Evolutionary conservation across 2,113 vertebrate genomes (phyloP).

Genomic region (Ptyas mucosa): DNA sequence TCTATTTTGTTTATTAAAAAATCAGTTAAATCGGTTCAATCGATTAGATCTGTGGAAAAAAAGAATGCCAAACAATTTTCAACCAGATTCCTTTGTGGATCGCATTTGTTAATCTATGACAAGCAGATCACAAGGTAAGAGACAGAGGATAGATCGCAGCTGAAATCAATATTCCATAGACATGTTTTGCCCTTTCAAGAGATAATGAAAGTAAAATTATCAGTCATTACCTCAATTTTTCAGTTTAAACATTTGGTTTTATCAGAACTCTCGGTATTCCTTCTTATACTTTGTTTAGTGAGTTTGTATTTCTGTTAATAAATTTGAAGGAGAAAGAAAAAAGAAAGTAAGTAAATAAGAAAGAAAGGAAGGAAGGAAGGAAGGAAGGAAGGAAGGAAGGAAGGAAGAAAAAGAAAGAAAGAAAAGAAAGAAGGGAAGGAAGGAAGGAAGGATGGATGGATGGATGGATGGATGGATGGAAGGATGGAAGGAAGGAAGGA

Average conservation of each 20-base stretch:
- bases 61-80: not conserved
- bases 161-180: not conserved
- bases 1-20: not conserved
- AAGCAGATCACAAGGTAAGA: no score
- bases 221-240: not conserved
- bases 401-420: no score
- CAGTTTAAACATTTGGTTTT: not conserved
- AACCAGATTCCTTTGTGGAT: not conserved
- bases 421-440: not conserved
- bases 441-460: not conserved
- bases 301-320: not conserved
- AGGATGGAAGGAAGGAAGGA: no score
- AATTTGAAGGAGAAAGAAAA: not conserved
- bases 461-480: accelerated
- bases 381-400: not conserved
- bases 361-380: no score
- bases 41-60: not conserved
- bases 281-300: not conserved
- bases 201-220: not conserved
- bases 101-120: not conserved
- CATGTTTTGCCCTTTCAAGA: not conserved
- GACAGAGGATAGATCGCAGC: not conserved
- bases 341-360: no score
- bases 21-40: not conserved
- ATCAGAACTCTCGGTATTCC: not conserved